Evolutionary conservation across 2,113 vertebrate species (phyloP).

Genomic region (Procapra przewalskii): DNA sequence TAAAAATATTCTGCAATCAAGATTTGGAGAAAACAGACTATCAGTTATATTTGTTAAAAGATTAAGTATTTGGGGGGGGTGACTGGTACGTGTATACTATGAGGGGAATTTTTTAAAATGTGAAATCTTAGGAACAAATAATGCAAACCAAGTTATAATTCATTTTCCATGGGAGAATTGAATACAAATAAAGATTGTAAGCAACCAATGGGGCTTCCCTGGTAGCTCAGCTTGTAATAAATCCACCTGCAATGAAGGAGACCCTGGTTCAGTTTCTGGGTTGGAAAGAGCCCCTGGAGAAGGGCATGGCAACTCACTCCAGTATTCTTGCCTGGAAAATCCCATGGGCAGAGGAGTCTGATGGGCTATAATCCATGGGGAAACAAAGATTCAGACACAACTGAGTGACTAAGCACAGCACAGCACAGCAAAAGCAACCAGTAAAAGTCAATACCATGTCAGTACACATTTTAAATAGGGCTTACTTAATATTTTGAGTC

Average conservation of each 20-base stretch:
- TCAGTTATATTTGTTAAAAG: conserved; percentile 27
- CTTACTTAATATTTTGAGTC: conserved; percentile 57
- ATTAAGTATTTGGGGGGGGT: not conserved
- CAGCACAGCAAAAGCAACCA: not conserved
- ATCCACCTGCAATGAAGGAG: not conserved
- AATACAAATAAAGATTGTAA: not conserved
- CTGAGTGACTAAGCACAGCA: not conserved
- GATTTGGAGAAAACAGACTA: conserved; percentile 8
- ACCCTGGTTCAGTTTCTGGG: not conserved
- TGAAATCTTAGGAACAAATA: conserved; percentile 9
- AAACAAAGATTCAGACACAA: not conserved
- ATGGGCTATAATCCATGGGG: not conserved
- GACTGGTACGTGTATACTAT: not conserved
- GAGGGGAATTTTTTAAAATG: not conserved
- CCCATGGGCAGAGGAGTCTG: not conserved
- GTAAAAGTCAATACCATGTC: not conserved
- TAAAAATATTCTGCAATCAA: not conserved
- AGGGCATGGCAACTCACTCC: not conserved
- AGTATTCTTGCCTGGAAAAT: not conserved
- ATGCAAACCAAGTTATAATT: not conserved
- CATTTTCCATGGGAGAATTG: not conserved
- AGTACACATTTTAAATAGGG: conserved; percentile 6
- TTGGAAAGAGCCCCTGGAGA: not conserved
- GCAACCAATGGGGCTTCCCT: not conserved
- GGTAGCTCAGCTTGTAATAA: not conserved